These are phyloP conservation scores for Thalassarche chlororhynchos DNA, from an alignment of 2,113 vertebrate species.

Conservation along the genomic window DNA sequence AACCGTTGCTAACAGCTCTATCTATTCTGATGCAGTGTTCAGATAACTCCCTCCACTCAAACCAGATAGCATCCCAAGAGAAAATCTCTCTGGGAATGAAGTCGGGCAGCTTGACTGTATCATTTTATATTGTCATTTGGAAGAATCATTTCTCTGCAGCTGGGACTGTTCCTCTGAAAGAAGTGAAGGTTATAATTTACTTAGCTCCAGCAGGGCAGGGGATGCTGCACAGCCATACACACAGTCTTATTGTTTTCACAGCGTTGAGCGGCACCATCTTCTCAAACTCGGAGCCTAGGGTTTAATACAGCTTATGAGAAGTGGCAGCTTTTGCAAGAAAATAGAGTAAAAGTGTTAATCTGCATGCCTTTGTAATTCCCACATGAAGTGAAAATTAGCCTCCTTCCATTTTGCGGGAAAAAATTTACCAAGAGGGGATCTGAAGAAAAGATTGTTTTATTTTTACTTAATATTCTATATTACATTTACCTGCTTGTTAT, in stretches of 20 bases:
- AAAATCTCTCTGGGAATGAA: slow-evolving; percentile 51
- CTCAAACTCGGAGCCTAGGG: neutral
- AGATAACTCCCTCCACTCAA: slow-evolving; percentile 21
- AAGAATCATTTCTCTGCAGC: slow-evolving; percentile 59
- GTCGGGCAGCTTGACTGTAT: slow-evolving; percentile 40
- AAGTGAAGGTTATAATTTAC: slow-evolving; percentile 60
- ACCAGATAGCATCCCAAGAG: slow-evolving; percentile 25
- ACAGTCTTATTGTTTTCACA: slow-evolving; percentile 6
- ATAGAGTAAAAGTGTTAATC: slow-evolving; percentile 7
- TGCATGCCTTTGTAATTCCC: slow-evolving; percentile 21
- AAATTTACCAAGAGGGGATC: neutral
- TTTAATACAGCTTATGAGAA: slow-evolving; percentile 36
- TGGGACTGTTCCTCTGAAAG: slow-evolving; percentile 45
- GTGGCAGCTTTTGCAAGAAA: slow-evolving; percentile 14
- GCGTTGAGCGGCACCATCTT: slow-evolving; percentile 1
- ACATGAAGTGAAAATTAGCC: neutral
- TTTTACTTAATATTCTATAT: neutral
- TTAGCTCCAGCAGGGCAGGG: slow-evolving; percentile 49
- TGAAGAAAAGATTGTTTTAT: neutral
- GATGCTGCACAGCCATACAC: neutral
- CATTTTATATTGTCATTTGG: slow-evolving; percentile 55
- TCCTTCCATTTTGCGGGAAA: neutral
- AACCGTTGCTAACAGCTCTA: neutral
- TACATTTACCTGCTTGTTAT: neutral
- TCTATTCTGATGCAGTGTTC: slow-evolving; percentile 34